Percentiles rank a stretch among this genome's conserved stretches.
Evolutionary conservation across 2,113 vertebrate species (phyloP).

Genomic region (Orcinus orca): DNA sequence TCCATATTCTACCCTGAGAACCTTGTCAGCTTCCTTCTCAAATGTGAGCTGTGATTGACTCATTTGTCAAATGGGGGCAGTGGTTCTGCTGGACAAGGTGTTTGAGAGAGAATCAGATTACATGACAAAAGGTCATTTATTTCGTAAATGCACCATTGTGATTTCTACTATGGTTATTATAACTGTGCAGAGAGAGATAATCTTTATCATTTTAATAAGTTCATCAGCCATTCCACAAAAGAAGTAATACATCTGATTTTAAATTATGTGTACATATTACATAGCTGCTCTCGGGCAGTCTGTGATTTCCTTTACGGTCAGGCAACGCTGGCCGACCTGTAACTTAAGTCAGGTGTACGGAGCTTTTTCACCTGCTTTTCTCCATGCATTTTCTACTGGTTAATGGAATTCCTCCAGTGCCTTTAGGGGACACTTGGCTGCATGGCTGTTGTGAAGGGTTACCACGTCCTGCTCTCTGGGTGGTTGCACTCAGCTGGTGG

Average conservation of each 20-base stretch:
- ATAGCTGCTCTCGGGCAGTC: neutral
- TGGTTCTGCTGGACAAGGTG: neutral
- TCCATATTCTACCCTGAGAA: neutral
- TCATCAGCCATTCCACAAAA: neutral
- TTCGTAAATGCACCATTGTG: neutral
- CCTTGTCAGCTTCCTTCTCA: neutral
- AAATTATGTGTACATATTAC: neutral
- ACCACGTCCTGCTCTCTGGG: too few species aligned
- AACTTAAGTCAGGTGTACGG: rapidly evolving
- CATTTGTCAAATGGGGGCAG: neutral
- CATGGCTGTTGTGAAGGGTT: too few species aligned
- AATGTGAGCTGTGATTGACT: neutral
- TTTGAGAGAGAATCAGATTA: neutral
- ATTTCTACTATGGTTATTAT: neutral
- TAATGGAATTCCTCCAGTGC: rapidly evolving
- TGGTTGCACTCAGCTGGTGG: rapidly evolving
- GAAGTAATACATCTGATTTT: neutral
- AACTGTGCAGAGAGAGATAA: neutral
- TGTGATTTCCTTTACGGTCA: neutral
- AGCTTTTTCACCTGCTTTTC: neutral
- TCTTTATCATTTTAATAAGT: conserved; percentile 7
- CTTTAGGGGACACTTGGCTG: neutral
- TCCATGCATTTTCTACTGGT: neutral
- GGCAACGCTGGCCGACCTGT: neutral
- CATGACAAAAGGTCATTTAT: neutral